These are phyloP conservation scores for Malacoraja senta DNA, from an alignment of 2,797 vertebrate species.

Conservation along the genomic window DNA sequence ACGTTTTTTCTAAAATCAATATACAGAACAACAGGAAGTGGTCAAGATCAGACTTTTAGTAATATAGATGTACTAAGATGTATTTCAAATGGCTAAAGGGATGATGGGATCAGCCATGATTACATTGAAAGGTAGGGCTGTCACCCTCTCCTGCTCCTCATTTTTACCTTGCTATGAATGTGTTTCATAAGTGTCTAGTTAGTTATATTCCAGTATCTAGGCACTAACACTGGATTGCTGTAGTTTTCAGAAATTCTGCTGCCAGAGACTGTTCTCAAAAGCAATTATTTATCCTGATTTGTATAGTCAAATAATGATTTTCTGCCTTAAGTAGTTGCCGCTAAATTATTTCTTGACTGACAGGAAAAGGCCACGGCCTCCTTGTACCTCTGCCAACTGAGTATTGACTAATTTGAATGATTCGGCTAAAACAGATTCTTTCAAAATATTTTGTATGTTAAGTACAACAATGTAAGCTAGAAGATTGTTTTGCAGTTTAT, in stretches of 20 bases:
- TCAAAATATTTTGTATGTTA: background rate
- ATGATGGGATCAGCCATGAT: no score
- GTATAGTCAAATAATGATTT: background rate
- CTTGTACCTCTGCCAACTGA: background rate
- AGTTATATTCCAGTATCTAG: background rate
- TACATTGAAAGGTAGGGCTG: background rate
- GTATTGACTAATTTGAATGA: background rate
- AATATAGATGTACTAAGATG: no score
- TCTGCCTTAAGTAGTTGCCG: background rate
- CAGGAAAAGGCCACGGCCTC: background rate
- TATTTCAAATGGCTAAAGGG: no score
- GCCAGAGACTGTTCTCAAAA: background rate
- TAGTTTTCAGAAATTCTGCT: no score
- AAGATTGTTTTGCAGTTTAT: background rate
- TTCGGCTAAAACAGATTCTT: background rate
- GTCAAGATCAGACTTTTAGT: no score
- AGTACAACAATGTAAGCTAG: background rate
- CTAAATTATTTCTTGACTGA: background rate
- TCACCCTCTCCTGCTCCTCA: background rate
- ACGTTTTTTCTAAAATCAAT: no score
- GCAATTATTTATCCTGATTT: constrained; percentile 7
- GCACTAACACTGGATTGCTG: background rate
- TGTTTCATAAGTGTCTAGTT: background rate
- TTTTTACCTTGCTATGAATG: no score
- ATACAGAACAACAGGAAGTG: no score